A percentile compares a stretch with the other conserved stretches of the same genome.
Evolutionary conservation across 2,113 vertebrate genomes (phyloP).

Genomic region (Orientallactaga bullata): DNA sequence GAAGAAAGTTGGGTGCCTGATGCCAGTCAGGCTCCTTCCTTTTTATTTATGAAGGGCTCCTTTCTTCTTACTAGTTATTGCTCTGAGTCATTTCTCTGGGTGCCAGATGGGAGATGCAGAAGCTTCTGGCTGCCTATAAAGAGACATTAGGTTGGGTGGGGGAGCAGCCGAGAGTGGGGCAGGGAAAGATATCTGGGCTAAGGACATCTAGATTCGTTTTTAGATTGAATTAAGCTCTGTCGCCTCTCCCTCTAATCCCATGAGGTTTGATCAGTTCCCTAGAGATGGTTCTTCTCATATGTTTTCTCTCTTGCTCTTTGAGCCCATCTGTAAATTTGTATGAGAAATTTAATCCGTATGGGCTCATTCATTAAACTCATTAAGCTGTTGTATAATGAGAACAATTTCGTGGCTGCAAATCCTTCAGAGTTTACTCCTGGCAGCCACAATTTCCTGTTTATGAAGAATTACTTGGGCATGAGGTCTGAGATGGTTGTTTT

Average conservation of each 20-base stretch:
- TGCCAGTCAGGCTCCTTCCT: constrained; percentile 15
- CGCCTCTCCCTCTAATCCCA: neutral
- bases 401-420: constrained; percentile 60
- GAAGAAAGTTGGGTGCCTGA: constrained; percentile 8
- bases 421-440: constrained; percentile 62
- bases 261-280: constrained; percentile 38
- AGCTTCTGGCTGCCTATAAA: constrained; percentile 53
- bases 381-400: constrained; percentile 73
- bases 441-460: constrained; percentile 64
- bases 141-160: constrained; percentile 22
- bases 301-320: constrained; percentile 70
- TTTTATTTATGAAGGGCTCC: constrained; percentile 59
- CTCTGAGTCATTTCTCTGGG: constrained; percentile 72
- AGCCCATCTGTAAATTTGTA: constrained; percentile 71
- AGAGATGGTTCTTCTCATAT: constrained; percentile 42
- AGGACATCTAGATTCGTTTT: constrained; percentile 13
- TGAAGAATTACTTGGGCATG: neutral
- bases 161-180: neutral
- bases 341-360: constrained; percentile 74
- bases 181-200: neutral
- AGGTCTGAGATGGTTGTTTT: constrained; percentile 15
- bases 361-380: constrained; percentile 73
- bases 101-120: constrained; percentile 65
- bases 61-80: constrained; percentile 72
- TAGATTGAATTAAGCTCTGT: neutral